A percentile compares a stretch with the other conserved stretches of the same genome.
Evolutionary conservation across 2,113 vertebrate species (phyloP).

Genomic region (Plestiodon gilberti): DNA sequence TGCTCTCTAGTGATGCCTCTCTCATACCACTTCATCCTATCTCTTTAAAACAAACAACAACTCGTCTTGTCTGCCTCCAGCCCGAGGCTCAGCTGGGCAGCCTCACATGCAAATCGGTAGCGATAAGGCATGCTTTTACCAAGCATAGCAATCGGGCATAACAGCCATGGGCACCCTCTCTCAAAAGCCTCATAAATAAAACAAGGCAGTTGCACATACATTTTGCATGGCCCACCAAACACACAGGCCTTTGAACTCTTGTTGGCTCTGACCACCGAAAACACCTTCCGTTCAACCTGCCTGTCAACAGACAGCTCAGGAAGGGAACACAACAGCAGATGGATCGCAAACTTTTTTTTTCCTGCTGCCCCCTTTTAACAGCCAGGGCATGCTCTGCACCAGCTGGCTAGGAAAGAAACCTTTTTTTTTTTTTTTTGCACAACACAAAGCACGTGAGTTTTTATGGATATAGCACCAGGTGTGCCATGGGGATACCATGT

Average conservation of each 20-base stretch:
- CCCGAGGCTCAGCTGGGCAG: neutral
- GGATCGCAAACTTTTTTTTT: neutral
- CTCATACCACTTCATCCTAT: neutral
- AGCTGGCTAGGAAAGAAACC: neutral
- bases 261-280: neutral
- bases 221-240: conserved; percentile 21
- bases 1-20: neutral
- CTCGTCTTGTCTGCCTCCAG: neutral
- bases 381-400: neutral
- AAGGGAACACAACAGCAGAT: neutral
- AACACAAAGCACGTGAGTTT: neutral
- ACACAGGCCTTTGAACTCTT: neutral
- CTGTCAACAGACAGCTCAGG: neutral
- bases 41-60: neutral
- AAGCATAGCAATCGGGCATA: neutral
- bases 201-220: neutral
- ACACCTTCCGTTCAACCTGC: neutral
- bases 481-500: neutral
- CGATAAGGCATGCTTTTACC: neutral
- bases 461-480: neutral
- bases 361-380: neutral
- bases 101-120: rapidly evolving
- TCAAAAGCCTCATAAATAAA: neutral
- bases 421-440: neutral
- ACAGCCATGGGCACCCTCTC: neutral